Evolutionary conservation across 2,888 invertebrate genomes (phyloP).

Genomic region (Hyposoter didymator): DNA sequence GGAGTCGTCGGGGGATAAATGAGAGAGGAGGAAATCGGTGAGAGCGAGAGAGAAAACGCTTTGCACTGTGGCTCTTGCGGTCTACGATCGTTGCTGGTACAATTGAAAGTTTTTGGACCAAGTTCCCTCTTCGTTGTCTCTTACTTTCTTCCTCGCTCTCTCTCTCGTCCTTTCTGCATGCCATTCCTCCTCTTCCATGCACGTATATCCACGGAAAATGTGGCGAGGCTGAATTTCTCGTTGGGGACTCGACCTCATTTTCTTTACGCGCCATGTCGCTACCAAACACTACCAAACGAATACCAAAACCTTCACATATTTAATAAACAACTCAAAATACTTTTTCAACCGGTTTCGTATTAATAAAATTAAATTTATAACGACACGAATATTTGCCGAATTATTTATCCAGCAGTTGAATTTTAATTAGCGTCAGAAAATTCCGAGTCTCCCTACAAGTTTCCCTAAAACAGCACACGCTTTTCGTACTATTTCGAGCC

Average conservation of each 20-base stretch:
- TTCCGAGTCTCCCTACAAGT: neutral
- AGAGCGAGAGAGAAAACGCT: conserved; percentile 48
- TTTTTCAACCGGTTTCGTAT: conserved; percentile 8
- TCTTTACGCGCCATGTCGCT: conserved; percentile 10
- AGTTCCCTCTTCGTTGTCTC: conserved; percentile 38
- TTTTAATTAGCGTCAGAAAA: conserved; percentile 5
- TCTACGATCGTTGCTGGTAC: conserved; percentile 47
- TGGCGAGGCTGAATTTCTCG: conserved; percentile 38
- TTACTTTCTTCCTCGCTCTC: conserved; percentile 24
- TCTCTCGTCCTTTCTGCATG: conserved; percentile 7
- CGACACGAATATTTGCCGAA: neutral
- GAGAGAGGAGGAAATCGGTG: conserved; percentile 30
- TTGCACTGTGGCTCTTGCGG: conserved; percentile 62
- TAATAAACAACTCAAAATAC: conserved; percentile 35
- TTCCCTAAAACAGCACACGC: neutral
- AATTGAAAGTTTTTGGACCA: conserved; percentile 65
- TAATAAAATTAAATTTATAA: neutral
- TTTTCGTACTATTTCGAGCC: neutral
- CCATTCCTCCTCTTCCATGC: neutral
- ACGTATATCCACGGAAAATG: conserved; percentile 33
- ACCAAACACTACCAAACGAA: conserved; percentile 19
- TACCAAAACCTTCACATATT: conserved; percentile 47
- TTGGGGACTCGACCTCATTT: conserved; percentile 49
- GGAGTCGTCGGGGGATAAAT: conserved; percentile 43
- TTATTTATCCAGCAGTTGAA: conserved; percentile 33